Evolutionary conservation across 2,113 vertebrate species (phyloP).

Genomic region (Pimephales promelas): DNA sequence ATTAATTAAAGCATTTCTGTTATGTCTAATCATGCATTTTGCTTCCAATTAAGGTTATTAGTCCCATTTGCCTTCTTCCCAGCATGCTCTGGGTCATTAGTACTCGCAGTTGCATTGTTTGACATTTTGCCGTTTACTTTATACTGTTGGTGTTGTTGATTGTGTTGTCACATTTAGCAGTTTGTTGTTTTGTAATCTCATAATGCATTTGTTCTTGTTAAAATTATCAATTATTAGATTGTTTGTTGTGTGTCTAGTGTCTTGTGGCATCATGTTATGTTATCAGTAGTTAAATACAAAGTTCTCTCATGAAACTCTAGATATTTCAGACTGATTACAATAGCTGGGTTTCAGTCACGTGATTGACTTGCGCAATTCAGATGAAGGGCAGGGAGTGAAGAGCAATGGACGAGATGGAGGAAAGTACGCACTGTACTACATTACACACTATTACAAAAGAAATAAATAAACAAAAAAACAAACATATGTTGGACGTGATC

Average conservation of each 20-base stretch:
- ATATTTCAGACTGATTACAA: too few species aligned
- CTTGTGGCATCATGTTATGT: neutral
- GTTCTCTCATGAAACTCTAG: too few species aligned
- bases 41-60: neutral
- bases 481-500: too few species aligned
- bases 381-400: too few species aligned
- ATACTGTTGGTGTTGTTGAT: neutral
- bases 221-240: neutral
- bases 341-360: too few species aligned
- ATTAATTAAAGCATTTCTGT: neutral
- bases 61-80: neutral
- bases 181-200: neutral
- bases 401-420: too few species aligned
- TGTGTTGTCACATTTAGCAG: neutral
- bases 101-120: neutral
- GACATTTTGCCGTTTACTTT: conserved; percentile 13
- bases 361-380: too few species aligned
- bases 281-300: neutral
- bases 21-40: neutral
- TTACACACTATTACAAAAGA: too few species aligned
- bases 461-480: too few species aligned
- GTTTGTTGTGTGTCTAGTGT: neutral
- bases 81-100: neutral
- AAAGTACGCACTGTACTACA: too few species aligned
- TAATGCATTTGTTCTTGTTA: neutral